These are phyloP conservation scores for Eupithecia vulgata DNA, from an alignment of 2,888 invertebrate species.

Conservation along the genomic window DNA sequence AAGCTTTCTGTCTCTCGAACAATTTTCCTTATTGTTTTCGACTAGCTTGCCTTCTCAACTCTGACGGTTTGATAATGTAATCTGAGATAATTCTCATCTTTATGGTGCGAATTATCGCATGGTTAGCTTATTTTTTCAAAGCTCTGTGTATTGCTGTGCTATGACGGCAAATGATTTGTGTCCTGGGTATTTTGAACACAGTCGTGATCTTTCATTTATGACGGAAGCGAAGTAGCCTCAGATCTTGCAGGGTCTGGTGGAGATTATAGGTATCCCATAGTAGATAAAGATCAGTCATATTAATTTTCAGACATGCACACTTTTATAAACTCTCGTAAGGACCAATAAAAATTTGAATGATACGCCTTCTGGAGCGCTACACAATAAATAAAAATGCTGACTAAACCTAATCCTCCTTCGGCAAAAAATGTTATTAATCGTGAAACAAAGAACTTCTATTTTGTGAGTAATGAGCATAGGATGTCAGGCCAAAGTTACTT, in stretches of 20 bases:
- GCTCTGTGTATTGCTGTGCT: neutral
- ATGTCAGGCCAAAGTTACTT: conserved; percentile 24
- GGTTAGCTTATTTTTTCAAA: neutral
- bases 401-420: conserved; percentile 34
- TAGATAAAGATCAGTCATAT: no score
- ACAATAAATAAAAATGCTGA: conserved; percentile 43
- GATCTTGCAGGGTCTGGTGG: neutral
- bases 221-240: neutral
- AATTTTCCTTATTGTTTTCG: conserved; percentile 65
- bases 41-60: conserved; percentile 23
- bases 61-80: neutral
- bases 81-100: neutral
- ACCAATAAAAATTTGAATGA: no score
- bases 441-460: conserved; percentile 45
- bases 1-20: conserved; percentile 58
- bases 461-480: conserved; percentile 44
- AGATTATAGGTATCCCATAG: no score
- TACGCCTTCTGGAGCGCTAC: conserved; percentile 15
- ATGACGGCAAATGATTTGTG: neutral
- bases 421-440: conserved; percentile 48
- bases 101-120: neutral
- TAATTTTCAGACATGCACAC: no score
- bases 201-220: neutral
- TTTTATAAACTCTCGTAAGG: no score
- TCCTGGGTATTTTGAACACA: neutral